phyloP scores from a whole-genome alignment of 2,797 vertebrate genomes.

The Gymnodraco acuticeps region DNA sequence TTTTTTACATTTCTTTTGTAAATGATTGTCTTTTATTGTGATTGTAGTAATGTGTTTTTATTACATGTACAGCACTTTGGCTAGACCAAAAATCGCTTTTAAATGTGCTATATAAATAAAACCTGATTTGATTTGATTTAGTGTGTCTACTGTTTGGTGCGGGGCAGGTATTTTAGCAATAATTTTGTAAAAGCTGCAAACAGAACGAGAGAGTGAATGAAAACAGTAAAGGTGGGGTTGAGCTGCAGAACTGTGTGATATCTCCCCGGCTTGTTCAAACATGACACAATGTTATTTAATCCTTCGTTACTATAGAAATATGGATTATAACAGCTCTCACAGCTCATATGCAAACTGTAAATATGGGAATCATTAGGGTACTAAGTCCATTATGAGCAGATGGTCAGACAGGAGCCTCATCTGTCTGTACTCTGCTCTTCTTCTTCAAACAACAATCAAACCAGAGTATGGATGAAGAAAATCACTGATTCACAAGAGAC shows the following conservation, averaged over 20 bases:
- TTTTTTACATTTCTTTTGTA: too few relatives aligned
- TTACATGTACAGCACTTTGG: too few relatives aligned
- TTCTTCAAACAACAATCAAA: neutral
- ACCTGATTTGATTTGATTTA: neutral
- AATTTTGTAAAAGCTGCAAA: too few relatives aligned
- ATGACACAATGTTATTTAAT: neutral
- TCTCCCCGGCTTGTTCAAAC: too few relatives aligned
- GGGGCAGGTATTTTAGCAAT: neutral
- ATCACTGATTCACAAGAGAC: too few relatives aligned
- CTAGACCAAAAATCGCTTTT: too few relatives aligned
- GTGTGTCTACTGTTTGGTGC: neutral
- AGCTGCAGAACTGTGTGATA: neutral
- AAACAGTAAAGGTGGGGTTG: neutral
- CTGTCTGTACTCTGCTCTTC: neutral
- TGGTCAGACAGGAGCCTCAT: neutral
- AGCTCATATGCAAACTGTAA: neutral
- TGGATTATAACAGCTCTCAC: neutral
- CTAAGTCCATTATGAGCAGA: neutral
- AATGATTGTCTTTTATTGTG: too few relatives aligned
- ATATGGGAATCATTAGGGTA: too few relatives aligned
- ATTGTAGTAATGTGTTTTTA: too few relatives aligned
- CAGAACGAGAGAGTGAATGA: neutral
- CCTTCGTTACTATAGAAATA: neutral
- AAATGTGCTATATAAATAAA: too few relatives aligned
- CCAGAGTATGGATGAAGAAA: constrained; percentile 4